Base-by-base conservation (phyloP, 2,888 invertebrate species). In the Fragum fragum region DNA sequence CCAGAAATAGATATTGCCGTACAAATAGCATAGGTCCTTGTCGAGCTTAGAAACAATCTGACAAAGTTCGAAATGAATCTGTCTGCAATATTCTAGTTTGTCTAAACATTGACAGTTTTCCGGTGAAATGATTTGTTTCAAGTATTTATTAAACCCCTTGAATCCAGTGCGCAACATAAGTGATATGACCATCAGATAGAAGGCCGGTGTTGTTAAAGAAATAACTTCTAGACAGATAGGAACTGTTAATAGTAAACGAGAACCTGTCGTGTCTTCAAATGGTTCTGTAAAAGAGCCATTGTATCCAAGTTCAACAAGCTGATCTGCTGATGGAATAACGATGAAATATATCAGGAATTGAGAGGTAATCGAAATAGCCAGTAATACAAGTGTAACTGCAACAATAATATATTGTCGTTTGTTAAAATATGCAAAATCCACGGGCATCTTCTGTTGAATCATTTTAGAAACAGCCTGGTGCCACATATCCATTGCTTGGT, bases 1-100 rank as follows among this genome's bases (percentile, higher is more conserved):
- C 61, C 61, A 61, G 3, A 61, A 32, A 32, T 18, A 61, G 7
- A 61, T 61, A 32, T 61, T 61, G n/a, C 61, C 61, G 26, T 61
- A 61, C n/a, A 61, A 32, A 32, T 6, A 61, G 16, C 32, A 18
- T 7, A 61, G 32, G 61, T 61, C 61, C 32, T 61, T 61, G 18
- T 61, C 61, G 2, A 61, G 61, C 16, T 61, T 32, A 26, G 61
- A 32, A 7, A 32, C 32, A 61, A 61, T 32, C n/a, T 32, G 29
- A 32, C 61, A 61, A 26, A 61, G n/a, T 28, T 61, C n/a, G 11
- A 61, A 21, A 61, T 61, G 61, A 18, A 32, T 61, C 26, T 14
- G 32, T 29, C 61, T 3, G 6, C 28, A 29, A 18, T 28, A 7
- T 32, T 61, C 61, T 61, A 61, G n/a, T 18, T 32, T 28, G 9